Evolutionary conservation across 2,113 vertebrate species (phyloP).

Genomic region (Siniperca knerii): DNA sequence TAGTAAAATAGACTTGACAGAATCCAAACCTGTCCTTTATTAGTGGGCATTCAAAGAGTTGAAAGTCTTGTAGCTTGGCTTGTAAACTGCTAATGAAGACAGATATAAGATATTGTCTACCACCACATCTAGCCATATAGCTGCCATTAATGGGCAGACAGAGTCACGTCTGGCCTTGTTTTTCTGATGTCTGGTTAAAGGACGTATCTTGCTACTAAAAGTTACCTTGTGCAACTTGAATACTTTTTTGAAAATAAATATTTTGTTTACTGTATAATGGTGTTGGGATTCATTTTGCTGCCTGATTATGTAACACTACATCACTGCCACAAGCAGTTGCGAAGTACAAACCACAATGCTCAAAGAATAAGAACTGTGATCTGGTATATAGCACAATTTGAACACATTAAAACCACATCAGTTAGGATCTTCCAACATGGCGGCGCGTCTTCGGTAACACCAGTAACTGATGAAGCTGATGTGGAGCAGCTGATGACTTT

Average conservation of each 20-base stretch:
- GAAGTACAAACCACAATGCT: not conserved
- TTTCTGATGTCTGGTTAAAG: not conserved
- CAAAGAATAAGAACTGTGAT: not conserved
- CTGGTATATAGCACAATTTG: not conserved
- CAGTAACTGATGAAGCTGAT: constrained; percentile 10
- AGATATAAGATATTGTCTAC: not conserved
- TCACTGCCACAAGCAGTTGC: too few species aligned
- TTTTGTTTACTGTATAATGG: not conserved
- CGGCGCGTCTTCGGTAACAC: not conserved
- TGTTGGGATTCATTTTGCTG: not conserved
- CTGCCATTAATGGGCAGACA: not conserved
- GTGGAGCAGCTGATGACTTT: constrained; percentile 41
- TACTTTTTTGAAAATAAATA: not conserved
- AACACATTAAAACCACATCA: not conserved
- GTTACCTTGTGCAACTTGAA: not conserved
- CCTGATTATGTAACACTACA: not conserved
- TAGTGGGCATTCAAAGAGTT: not conserved
- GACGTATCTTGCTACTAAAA: not conserved
- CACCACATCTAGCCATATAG: too few species aligned
- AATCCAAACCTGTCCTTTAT: not conserved
- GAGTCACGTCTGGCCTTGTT: not conserved
- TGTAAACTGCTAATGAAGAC: not conserved
- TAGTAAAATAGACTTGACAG: too few species aligned
- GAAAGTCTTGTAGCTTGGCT: not conserved
- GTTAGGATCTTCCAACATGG: not conserved